phyloP scores from a whole-genome alignment of 2,113 vertebrate genomes.

The Lutjanus erythropterus region DNA sequence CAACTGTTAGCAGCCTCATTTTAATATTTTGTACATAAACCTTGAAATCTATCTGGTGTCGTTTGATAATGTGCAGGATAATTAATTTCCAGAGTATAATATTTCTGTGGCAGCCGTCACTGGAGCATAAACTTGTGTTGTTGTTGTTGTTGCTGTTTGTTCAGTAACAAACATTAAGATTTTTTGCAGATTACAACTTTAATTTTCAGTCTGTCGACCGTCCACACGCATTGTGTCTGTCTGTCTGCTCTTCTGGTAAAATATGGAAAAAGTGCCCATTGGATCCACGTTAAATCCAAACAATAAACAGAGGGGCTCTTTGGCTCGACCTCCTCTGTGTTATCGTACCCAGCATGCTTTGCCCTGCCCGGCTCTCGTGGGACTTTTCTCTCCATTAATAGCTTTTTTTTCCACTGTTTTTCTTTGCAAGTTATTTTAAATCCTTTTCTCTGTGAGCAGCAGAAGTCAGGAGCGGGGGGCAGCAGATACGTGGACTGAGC shows the following conservation, averaged over 20 bases:
- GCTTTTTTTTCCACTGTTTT: conserved; percentile 31
- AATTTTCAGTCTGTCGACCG: no score
- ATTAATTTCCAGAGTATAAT: no score
- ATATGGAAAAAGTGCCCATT: conserved; percentile 29
- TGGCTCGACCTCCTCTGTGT: conserved; percentile 19
- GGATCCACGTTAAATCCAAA: conserved; percentile 2
- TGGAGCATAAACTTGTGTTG: no score
- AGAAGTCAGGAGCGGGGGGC: background rate
- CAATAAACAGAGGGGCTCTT: conserved; percentile 30
- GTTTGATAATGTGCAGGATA: no score
- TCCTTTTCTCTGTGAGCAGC: background rate
- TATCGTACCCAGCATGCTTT: conserved; percentile 59
- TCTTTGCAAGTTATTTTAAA: conserved; percentile 21
- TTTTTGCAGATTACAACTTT: no score
- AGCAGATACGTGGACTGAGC: background rate
- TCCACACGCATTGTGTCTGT: no score
- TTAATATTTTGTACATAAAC: no score
- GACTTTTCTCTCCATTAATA: conserved; percentile 46
- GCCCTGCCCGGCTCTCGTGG: conserved; percentile 37
- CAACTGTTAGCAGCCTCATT: no score
- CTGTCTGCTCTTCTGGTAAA: background rate
- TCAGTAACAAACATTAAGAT: no score
- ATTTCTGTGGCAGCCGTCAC: no score
- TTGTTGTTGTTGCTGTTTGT: no score
- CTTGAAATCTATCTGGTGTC: no score